Evolutionary conservation across 2,797 vertebrate genomes (phyloP).

Genomic region (Poliocrania exsul): DNA sequence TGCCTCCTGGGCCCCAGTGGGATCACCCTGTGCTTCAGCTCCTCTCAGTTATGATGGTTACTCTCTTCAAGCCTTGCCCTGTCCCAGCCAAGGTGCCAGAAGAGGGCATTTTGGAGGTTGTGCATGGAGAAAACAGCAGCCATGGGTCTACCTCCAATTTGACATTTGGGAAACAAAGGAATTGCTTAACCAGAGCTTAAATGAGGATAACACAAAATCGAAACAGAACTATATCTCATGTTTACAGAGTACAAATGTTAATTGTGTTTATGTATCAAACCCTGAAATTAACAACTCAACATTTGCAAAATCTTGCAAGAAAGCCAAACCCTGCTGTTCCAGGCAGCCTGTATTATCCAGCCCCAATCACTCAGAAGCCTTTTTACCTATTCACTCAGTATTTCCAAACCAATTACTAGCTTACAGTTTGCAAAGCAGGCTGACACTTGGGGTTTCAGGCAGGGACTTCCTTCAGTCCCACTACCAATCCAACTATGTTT

Average conservation of each 20-base stretch:
- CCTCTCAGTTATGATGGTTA: background rate
- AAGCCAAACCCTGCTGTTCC: background rate
- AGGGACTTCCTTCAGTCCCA: conserved; percentile 67
- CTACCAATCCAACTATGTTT: conserved; percentile 70
- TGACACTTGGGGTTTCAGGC: conserved; percentile 63
- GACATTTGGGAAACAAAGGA: conserved; percentile 23
- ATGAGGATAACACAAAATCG: background rate
- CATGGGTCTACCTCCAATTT: rapidly evolving
- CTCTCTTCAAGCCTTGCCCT: background rate
- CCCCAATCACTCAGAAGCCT: conserved; percentile 44
- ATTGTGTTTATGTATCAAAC: background rate
- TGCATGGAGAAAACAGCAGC: background rate
- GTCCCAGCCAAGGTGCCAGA: background rate
- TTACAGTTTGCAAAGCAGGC: conserved; percentile 65
- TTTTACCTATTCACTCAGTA: conserved; percentile 68
- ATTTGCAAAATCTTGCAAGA: background rate
- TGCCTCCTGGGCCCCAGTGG: background rate
- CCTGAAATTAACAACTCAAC: conserved; percentile 17
- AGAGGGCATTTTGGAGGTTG: background rate
- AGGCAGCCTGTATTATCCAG: background rate
- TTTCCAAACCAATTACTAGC: conserved; percentile 75
- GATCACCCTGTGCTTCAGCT: background rate
- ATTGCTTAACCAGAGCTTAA: background rate
- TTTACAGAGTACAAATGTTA: conserved; percentile 22
- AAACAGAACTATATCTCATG: background rate